These are phyloP conservation scores for Tenrec ecaudatus DNA, from an alignment of 2,113 vertebrate genomes.

Conservation along the genomic window DNA sequence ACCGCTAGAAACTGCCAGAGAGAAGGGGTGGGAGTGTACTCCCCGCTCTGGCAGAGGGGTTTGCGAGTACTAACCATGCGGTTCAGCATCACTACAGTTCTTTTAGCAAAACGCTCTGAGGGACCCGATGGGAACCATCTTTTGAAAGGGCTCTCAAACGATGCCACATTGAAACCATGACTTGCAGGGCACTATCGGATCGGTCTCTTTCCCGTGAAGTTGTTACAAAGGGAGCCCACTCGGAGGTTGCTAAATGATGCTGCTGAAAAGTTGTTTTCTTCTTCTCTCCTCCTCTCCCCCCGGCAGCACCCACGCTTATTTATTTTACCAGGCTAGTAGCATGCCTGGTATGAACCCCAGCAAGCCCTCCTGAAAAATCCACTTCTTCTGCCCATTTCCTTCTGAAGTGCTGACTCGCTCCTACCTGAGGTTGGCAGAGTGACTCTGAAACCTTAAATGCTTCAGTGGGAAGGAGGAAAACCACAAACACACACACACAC, in stretches of 20 bases:
- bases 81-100: constrained; percentile 53
- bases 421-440: constrained; percentile 70
- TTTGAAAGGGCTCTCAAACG: constrained; percentile 64
- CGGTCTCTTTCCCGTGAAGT: constrained; percentile 53
- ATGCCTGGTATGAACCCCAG: constrained; percentile 69
- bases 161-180: constrained; percentile 71
- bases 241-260: constrained; percentile 12
- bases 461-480: constrained; percentile 69
- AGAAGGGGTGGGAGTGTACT: not conserved
- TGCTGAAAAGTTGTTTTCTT: not conserved
- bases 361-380: constrained; percentile 50
- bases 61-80: constrained; percentile 15
- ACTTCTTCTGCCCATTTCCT: constrained; percentile 70
- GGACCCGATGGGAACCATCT: constrained; percentile 76
- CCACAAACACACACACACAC: constrained; percentile 9
- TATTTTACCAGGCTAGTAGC: constrained; percentile 47
- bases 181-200: constrained; percentile 60
- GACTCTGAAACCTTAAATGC: constrained; percentile 66
- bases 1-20: constrained; percentile 22
- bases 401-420: constrained; percentile 68
- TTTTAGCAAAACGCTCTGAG: constrained; percentile 60
- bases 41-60: constrained; percentile 14
- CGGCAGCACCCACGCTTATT: constrained; percentile 25
- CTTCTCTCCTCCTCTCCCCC: not conserved
- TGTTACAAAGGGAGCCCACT: constrained; percentile 17